Percentiles rank a stretch among this genome's conserved stretches.
Conservation (phyloP, 1,140 invertebrate genomes). For the Apis florea region DNA sequence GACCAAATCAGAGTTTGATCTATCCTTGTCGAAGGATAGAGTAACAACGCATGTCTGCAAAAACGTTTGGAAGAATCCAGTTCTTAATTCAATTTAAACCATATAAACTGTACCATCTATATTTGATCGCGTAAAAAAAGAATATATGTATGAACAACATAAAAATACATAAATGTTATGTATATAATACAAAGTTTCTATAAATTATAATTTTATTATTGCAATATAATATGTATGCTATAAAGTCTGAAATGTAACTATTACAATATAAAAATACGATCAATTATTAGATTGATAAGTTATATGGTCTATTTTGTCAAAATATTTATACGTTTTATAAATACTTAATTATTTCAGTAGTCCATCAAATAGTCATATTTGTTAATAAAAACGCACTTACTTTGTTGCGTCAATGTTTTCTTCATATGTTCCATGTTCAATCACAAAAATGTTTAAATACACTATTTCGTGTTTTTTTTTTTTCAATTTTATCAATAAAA, state of each 20-base stretch:
- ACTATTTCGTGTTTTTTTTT: conserved; percentile 29
- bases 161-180: neutral
- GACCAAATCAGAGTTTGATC: conserved; percentile 37
- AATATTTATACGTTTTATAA: conserved; percentile 43
- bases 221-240: neutral
- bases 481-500: conserved; percentile 48
- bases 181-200: neutral
- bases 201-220: conserved; percentile 4
- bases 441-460: conserved; percentile 45
- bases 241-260: no score
- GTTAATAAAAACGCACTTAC: conserved; percentile 43
- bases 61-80: conserved; percentile 41
- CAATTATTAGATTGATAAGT: conserved; percentile 3
- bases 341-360: conserved; percentile 21
- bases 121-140: neutral
- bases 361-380: conserved; percentile 37
- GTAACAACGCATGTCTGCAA: conserved; percentile 28
- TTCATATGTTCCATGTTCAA: conserved; percentile 32
- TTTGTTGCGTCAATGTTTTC: conserved; percentile 19
- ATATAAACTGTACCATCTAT: conserved; percentile 21
- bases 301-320: conserved; percentile 36
- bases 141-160: neutral
- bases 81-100: conserved; percentile 19
- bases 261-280: conserved; percentile 7
- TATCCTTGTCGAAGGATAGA: conserved; percentile 23